A percentile compares a stretch with the other conserved stretches of the same genome.
phyloP scores from a whole-genome alignment of 2,113 vertebrate species.

The Saccopteryx bilineata region DNA sequence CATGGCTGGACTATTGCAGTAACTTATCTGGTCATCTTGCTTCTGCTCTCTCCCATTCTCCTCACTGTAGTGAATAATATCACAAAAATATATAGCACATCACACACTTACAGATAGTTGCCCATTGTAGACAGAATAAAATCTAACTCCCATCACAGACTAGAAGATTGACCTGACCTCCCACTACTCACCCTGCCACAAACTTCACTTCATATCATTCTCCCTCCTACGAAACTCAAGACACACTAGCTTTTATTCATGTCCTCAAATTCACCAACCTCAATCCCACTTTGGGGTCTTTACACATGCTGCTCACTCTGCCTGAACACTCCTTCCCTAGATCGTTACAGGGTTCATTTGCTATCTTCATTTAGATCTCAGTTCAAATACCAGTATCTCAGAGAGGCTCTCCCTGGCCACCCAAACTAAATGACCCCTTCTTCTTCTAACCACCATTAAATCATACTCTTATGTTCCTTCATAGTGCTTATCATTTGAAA shows the following conservation, averaged over 20 bases:
- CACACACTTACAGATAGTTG: neutral
- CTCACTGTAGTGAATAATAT: neutral
- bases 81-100: neutral
- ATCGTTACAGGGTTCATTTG: neutral
- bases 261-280: neutral
- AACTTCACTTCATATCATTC: neutral
- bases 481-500: slow-evolving; percentile 1
- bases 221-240: neutral
- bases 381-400: neutral
- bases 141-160: neutral
- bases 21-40: neutral
- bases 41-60: slow-evolving; percentile 11
- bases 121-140: neutral
- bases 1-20: neutral
- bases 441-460: neutral
- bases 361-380: neutral
- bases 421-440: neutral
- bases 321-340: neutral
- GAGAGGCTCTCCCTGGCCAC: neutral
- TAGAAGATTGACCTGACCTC: neutral
- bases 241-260: neutral
- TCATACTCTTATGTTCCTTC: neutral
- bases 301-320: neutral
- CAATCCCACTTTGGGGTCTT: neutral
- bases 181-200: neutral